phyloP scores from a whole-genome alignment of 2,888 invertebrate genomes.

The Diarsia mendica region DNA sequence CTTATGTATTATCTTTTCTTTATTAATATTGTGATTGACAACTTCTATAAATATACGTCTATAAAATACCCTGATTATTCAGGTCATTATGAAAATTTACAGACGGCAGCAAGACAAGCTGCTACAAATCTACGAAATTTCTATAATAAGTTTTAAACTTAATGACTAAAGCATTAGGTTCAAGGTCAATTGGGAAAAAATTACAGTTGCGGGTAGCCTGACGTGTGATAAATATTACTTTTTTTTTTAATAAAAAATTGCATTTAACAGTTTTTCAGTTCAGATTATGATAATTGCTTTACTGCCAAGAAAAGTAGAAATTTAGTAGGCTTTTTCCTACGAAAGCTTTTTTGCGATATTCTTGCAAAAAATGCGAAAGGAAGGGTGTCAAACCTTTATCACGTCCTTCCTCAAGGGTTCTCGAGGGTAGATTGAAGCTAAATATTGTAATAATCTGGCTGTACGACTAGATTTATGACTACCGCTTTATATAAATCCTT shows the following conservation, averaged over 20 bases:
- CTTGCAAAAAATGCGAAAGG: conserved; percentile 21
- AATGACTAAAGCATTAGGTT: no score
- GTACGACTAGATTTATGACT: conserved; percentile 38
- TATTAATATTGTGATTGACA: background rate
- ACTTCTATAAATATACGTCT: background rate
- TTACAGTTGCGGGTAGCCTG: no score
- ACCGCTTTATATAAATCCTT: conserved; percentile 22
- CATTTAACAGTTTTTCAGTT: background rate
- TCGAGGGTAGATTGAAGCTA: conserved; percentile 41
- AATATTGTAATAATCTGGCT: conserved; percentile 54
- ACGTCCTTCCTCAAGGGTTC: conserved; percentile 41
- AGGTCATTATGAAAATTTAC: background rate
- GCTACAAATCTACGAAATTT: no score
- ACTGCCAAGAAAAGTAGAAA: conserved; percentile 12
- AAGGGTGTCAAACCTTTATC: conserved; percentile 61
- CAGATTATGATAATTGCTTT: background rate
- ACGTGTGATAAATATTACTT: no score
- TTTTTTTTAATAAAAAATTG: no score
- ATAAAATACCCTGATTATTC: background rate
- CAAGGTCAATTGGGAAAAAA: no score
- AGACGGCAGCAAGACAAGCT: no score
- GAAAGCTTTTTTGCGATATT: conserved; percentile 27
- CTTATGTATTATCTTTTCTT: background rate
- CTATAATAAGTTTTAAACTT: no score
- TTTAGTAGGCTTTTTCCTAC: conserved; percentile 7